A percentile compares a stretch with the other conserved stretches of the same genome.
phyloP scores from a whole-genome alignment of 2,888 invertebrate genomes.

The Spatulosminthurus flaviceps region DNA sequence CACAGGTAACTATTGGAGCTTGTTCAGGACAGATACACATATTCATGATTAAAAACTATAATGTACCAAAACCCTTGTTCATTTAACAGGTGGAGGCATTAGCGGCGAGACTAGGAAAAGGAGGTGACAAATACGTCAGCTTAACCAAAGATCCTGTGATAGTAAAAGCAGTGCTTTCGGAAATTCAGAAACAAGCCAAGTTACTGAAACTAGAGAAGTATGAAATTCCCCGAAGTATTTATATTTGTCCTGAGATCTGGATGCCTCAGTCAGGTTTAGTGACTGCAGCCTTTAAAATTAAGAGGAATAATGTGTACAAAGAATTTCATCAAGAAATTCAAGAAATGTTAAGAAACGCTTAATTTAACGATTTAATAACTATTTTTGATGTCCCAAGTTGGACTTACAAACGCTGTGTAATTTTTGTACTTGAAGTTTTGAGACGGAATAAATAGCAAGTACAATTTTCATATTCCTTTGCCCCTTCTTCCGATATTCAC shows the following conservation, averaged over 20 bases:
- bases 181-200: constrained; percentile 81
- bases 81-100: constrained; percentile 70
- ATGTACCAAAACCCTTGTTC: too few relatives aligned
- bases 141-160: constrained; percentile 79
- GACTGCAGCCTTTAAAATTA: constrained; percentile 71
- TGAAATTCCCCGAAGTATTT: constrained; percentile 68
- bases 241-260: constrained; percentile 68
- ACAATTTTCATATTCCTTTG: too few relatives aligned
- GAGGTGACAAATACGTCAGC: constrained; percentile 73
- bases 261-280: constrained; percentile 70
- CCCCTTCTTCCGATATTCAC: too few relatives aligned
- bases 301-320: constrained; percentile 68
- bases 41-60: neutral
- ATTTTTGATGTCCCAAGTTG: too few relatives aligned
- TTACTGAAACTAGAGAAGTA: constrained; percentile 55
- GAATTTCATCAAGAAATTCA: constrained; percentile 67
- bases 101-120: constrained; percentile 75
- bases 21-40: constrained; percentile 1
- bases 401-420: too few relatives aligned
- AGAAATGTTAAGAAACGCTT: constrained; percentile 65
- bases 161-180: constrained; percentile 82
- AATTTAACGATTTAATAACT: constrained; percentile 2
- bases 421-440: too few relatives aligned
- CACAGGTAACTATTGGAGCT: constrained; percentile 70
- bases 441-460: too few relatives aligned